phyloP scores from a whole-genome alignment of 1,140 invertebrate genomes.

The Euwallacea similis region DNA sequence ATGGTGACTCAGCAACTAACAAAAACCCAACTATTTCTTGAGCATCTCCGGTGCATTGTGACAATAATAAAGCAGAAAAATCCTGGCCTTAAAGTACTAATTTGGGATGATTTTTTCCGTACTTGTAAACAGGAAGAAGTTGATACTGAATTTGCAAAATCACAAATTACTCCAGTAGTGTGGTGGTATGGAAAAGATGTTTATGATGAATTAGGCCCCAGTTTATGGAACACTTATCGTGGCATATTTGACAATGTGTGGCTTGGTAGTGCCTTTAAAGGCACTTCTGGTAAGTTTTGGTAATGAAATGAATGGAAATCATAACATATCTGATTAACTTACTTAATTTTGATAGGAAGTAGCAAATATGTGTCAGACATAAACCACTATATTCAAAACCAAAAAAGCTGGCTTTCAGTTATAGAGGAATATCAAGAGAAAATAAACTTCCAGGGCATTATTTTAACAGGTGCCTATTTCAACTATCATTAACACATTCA shows the following conservation, averaged over 20 bases:
- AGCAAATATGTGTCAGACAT: constrained; percentile 43
- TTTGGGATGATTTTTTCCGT: constrained; percentile 95
- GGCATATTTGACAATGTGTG: constrained; percentile 84
- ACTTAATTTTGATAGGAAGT: constrained; percentile 36
- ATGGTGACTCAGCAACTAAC: constrained; percentile 40
- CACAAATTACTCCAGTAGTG: constrained; percentile 73
- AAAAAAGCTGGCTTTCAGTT: constrained; percentile 43
- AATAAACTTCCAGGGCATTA: constrained; percentile 58
- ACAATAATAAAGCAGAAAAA: constrained; percentile 65
- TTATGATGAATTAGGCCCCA: constrained; percentile 49
- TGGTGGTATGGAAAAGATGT: constrained; percentile 74
- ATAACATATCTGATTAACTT: constrained; percentile 36
- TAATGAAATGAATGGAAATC: background rate
- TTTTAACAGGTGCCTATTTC: constrained; percentile 59
- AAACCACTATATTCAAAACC: constrained; percentile 45
- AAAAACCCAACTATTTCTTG: constrained; percentile 59
- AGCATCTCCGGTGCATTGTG: constrained; percentile 68
- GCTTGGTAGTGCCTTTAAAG: constrained; percentile 90
- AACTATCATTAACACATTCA: background rate
- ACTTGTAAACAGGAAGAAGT: constrained; percentile 66
- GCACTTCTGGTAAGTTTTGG: constrained; percentile 63
- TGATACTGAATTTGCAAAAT: constrained; percentile 46
- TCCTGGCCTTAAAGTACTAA: constrained; percentile 62
- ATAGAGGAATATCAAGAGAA: constrained; percentile 41
- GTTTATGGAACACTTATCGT: constrained; percentile 78